These are phyloP conservation scores for Pogonomyrmex barbatus DNA, from an alignment of 1,140 invertebrate species.

Conservation along the genomic window DNA sequence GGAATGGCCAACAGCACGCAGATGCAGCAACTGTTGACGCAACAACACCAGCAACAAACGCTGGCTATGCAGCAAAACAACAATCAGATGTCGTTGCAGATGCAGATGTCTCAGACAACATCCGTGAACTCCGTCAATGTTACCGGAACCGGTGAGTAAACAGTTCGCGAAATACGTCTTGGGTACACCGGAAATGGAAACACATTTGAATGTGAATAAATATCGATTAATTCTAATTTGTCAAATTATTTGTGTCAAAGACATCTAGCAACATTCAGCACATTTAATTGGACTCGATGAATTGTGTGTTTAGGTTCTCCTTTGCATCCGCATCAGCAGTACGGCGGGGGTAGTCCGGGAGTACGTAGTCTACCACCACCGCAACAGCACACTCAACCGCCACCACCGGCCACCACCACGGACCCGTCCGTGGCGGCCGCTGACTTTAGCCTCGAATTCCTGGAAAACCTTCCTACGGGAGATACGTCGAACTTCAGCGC, in stretches of 20 bases:
- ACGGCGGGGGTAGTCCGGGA: constrained; percentile 82
- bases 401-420: constrained; percentile 81
- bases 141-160: constrained; percentile 80
- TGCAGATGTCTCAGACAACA: constrained; percentile 86
- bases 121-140: constrained; percentile 83
- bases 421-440: constrained; percentile 85
- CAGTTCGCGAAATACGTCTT: too few relatives aligned
- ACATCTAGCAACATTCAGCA: background rate
- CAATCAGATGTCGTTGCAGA: constrained; percentile 86
- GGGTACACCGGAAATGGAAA: background rate
- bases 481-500: constrained; percentile 91
- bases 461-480: constrained; percentile 91
- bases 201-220: background rate
- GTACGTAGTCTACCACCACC: constrained; percentile 80
- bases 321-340: constrained; percentile 84
- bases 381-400: constrained; percentile 81
- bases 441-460: constrained; percentile 92
- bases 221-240: background rate
- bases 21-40: constrained; percentile 87
- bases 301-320: constrained; percentile 79
- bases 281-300: background rate
- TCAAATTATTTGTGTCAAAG: background rate
- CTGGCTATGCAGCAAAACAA: constrained; percentile 88
- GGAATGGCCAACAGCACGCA: constrained; percentile 82
- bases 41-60: constrained; percentile 88